Evolutionary conservation across 92 coral and sea anemone species (phyloP), one percentile per base, ranked within the genome.

Genomic region (Paragorgia papillata): DNA sequence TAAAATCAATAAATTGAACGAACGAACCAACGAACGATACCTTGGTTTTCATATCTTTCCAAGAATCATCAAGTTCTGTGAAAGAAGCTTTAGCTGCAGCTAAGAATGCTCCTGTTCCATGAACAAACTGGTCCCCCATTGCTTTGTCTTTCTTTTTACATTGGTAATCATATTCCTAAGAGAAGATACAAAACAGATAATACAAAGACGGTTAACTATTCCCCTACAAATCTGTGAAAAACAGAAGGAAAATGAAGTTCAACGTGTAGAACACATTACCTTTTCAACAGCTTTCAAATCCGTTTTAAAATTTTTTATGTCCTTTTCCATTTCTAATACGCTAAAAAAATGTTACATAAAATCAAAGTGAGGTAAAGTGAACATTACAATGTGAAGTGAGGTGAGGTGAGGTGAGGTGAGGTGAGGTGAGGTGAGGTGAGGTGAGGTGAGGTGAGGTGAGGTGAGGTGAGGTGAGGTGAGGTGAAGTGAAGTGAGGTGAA

Each of bases 1-100:
- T n/a, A n/a, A n/a, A n/a, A n/a, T n/a, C n/a, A n/a, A n/a, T n/a
- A n/a, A n/a, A n/a, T n/a, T n/a, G n/a, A n/a, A n/a, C 43, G 4
- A 37, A 37, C 9, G 20, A 56, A 56, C 30, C 53, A 20, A 54
- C 9, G 37, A 39, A 17, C 22, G 20, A 30, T 71, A 94, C 98
- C 75, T 86, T 92, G 46, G 76, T 88, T 59, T 89, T 90, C 90
- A 94, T 88, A 43, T 94, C 97, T 83, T 94, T 92, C 98, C 98
- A 94, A 5, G 95, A 75, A 1, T 94, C 92, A 22, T 91, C 93
- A 57, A 94, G 84, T 63, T 94, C 98, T 3, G 92, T 59, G 66
- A 90, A 66, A 2, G 97, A 90, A 63, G 86, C 84, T 86, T 91
- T 96, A 1, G 98, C 92, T 25, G 86, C 85, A 70, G 86, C 91